phyloP scores from a whole-genome alignment of 2,797 vertebrate species.

The Lates japonicus region DNA sequence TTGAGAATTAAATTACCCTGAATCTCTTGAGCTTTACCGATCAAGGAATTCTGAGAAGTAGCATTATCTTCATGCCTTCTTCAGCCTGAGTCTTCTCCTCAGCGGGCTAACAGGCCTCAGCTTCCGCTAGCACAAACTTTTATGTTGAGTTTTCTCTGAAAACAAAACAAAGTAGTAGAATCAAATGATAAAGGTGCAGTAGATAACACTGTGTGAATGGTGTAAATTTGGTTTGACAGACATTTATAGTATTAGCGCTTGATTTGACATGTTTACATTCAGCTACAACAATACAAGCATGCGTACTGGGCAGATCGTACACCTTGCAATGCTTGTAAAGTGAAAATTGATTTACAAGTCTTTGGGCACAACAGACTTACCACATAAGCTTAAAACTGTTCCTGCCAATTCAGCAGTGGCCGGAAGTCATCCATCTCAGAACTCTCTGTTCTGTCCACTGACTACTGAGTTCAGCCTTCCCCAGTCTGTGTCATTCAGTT shows the following conservation, averaged over 20 bases:
- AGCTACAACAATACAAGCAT: too few species aligned
- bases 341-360: not conserved
- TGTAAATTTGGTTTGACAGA: not conserved
- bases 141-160: slow-evolving; percentile 95
- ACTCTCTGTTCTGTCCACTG: slow-evolving; percentile 95
- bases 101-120: slow-evolving; percentile 87
- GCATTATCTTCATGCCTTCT: slow-evolving; percentile 92
- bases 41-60: slow-evolving; percentile 92
- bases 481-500: slow-evolving; percentile 93
- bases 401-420: slow-evolving; percentile 95
- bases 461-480: slow-evolving; percentile 92
- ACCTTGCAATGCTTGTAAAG: too few species aligned
- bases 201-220: not conserved
- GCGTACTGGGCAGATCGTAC: too few species aligned
- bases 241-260: too few species aligned
- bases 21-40: slow-evolving; percentile 81
- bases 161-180: not conserved
- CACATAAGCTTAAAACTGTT: slow-evolving; percentile 94
- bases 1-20: accelerated
- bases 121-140: slow-evolving; percentile 91
- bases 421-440: slow-evolving; percentile 95
- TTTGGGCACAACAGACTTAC: slow-evolving; percentile 72
- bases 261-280: not conserved
- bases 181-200: not conserved
- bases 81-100: slow-evolving; percentile 89